Percentiles rank a stretch among this genome's conserved stretches.
Conservation (phyloP, 1,140 invertebrate species). For the Leptopilina clavipes region DNA sequence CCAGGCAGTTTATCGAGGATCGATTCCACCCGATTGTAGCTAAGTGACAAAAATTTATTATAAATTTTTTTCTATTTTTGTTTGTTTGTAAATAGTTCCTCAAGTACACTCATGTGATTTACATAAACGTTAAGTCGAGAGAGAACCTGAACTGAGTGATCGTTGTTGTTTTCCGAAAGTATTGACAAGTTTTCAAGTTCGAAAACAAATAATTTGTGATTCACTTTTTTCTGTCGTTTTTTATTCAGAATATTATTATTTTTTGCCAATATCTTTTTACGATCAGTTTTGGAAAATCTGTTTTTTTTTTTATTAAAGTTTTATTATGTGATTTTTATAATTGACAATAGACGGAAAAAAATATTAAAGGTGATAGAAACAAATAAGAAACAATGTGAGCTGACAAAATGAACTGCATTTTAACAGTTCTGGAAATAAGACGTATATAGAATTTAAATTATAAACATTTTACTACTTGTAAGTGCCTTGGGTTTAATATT, state of each 20-base stretch:
- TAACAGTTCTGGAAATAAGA: background rate
- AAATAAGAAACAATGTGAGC: too few species aligned
- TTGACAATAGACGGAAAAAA: too few species aligned
- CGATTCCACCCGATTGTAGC: slow-evolving; percentile 71
- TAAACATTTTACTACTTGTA: background rate
- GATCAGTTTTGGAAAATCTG: too few species aligned
- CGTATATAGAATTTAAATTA: background rate
- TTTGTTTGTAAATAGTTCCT: slow-evolving; percentile 56
- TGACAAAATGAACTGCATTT: background rate
- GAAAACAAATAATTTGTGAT: slow-evolving; percentile 4
- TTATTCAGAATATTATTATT: background rate
- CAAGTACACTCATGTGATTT: slow-evolving; percentile 37
- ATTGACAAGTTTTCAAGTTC: background rate
- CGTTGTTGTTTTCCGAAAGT: background rate
- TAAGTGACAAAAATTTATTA: slow-evolving; percentile 82
- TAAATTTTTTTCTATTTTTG: slow-evolving; percentile 63
- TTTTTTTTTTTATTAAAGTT: too few species aligned
- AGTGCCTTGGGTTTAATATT: background rate
- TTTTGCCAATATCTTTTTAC: too few species aligned
- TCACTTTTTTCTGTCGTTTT: background rate
- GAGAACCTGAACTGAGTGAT: slow-evolving; percentile 26
- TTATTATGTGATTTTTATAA: too few species aligned
- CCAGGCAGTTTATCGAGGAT: slow-evolving; percentile 69
- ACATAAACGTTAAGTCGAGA: slow-evolving; percentile 31
- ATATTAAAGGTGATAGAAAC: too few species aligned